Percentiles rank a stretch among this genome's conserved stretches.
phyloP scores from a whole-genome alignment of 2,888 invertebrate genomes.

The Iselma pallidipennis region DNA sequence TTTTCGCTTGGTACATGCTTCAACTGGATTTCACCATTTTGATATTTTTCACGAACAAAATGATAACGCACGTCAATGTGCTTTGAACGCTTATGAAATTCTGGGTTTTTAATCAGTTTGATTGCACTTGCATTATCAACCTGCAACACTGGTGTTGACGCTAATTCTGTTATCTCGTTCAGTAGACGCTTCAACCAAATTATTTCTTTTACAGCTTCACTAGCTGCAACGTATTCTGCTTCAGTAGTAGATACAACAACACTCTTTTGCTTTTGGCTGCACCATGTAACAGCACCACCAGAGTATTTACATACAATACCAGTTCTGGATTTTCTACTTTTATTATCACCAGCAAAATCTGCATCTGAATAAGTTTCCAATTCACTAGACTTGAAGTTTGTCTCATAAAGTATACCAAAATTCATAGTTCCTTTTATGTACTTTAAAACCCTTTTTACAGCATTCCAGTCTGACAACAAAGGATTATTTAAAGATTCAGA shows the following conservation, averaged over 20 bases:
- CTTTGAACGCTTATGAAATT: slow-evolving; percentile 29
- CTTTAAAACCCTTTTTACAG: too few relatives aligned
- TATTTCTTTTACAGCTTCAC: slow-evolving; percentile 28
- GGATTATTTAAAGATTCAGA: background rate
- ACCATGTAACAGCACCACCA: slow-evolving; percentile 1
- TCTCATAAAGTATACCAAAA: too few relatives aligned
- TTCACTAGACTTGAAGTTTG: background rate
- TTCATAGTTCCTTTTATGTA: too few relatives aligned
- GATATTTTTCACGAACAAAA: slow-evolving; percentile 31
- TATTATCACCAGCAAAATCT: background rate
- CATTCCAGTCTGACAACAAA: too few relatives aligned
- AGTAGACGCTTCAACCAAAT: slow-evolving; percentile 24
- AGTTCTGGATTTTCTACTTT: background rate
- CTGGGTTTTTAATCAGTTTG: slow-evolving; percentile 32
- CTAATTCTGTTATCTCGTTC: slow-evolving; percentile 16
- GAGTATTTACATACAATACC: background rate
- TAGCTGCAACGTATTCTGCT: slow-evolving; percentile 42
- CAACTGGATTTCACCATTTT: slow-evolving; percentile 29
- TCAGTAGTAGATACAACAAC: slow-evolving; percentile 33
- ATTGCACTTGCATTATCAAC: slow-evolving; percentile 31
- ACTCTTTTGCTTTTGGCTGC: background rate
- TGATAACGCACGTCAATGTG: slow-evolving; percentile 27
- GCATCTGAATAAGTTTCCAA: background rate
- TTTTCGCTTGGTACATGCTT: slow-evolving; percentile 15
- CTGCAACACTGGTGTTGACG: slow-evolving; percentile 10